Percentiles rank a stretch among this genome's conserved stretches.
Evolutionary conservation across 2,888 invertebrate species (phyloP).

Genomic region (Isotomurus palustris): DNA sequence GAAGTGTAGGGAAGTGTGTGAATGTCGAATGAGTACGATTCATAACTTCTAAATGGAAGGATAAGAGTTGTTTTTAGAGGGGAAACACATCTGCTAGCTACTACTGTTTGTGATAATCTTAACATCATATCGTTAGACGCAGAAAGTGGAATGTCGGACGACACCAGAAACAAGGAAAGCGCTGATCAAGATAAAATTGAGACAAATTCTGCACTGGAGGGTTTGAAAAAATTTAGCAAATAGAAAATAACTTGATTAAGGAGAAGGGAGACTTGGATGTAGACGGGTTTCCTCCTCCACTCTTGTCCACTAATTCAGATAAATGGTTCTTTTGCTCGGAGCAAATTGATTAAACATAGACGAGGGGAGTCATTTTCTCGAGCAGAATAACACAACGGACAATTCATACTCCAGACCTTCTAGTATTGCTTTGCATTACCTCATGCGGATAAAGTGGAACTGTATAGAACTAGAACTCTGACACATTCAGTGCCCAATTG

Average conservation of each 20-base stretch:
- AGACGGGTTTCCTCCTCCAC: constrained; percentile 22
- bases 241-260: constrained; percentile 34
- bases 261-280: constrained; percentile 15
- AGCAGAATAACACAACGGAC: neutral
- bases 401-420: no score
- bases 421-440: no score
- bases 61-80: no score
- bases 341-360: constrained; percentile 47
- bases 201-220: constrained; percentile 47
- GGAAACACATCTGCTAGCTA: no score
- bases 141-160: neutral
- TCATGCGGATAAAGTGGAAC: no score
- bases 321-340: constrained; percentile 46
- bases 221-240: constrained; percentile 45
- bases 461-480: no score
- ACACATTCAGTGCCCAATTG: no score
- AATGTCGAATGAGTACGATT: no score
- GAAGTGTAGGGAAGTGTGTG: no score
- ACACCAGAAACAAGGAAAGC: no score
- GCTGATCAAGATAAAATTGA: constrained; percentile 41
- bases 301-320: constrained; percentile 48
- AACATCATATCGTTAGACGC: neutral
- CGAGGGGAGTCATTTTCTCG: constrained; percentile 31
- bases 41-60: no score
- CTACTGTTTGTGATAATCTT: no score